Base-by-base conservation (phyloP, 2,113 vertebrate species). In the Anguilla rostrata region DNA sequence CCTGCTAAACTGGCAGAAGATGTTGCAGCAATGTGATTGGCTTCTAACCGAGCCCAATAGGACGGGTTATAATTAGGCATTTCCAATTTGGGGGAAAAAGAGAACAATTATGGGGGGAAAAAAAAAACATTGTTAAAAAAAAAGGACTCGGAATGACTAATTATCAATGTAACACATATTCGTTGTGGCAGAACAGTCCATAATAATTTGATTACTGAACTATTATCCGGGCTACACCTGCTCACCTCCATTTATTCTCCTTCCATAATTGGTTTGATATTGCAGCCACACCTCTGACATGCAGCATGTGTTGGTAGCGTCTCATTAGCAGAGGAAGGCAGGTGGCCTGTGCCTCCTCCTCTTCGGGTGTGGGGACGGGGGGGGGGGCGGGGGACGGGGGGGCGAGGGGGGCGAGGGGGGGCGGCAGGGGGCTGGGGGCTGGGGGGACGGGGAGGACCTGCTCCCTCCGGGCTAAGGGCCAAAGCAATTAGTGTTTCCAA, bases 201-300 rank as follows among this genome's bases (percentile, higher is more conserved):
- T 41, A 39, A 34, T 39, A 1, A 39, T 79, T 57, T 56, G 11
- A 53, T 85, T 39, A 26, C n/a, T 63, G 60, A 66, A 20, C 18
- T 20, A 20, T 78, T 43, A 53, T 53, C 71, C 22, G 7, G 41
- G 84, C 53, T 71, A 79, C 84, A 85, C 84, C 43, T 79, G 84
- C 66, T 85, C 78, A 75, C 29, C 26, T 39, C 29, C 49, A 1
- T 53, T 41, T 8, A 39, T 85, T 20, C 26, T 39, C 29, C 41
- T 6, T 53, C 46, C 3, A 39, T 85, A 85, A 85, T 79, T 85
- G 71, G 49, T 29, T 75, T 85, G 79, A 79, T 85, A 71, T 53
- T 46, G 78, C 78, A 79, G 39, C 66, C 12, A 60, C 40, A 39
- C 22, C 56, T 29, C 2, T 40, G 60, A 82, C 71, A 56, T 86